Evolutionary conservation across 1,140 invertebrate species (phyloP), one percentile per base, ranked within the genome.

Genomic region (Calliphora vicina): DNA sequence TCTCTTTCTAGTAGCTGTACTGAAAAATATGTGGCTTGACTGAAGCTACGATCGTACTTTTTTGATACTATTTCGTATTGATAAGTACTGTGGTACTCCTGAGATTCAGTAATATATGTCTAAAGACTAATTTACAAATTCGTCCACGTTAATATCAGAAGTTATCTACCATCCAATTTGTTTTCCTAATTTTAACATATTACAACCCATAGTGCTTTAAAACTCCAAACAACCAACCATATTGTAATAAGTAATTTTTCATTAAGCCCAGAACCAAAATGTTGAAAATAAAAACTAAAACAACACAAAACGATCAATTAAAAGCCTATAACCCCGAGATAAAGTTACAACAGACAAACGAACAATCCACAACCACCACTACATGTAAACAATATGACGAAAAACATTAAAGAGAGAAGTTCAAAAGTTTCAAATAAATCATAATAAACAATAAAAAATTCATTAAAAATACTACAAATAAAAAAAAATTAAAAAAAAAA

Each of bases 391-490:
- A 9, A 50, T 12, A 50, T 13, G 3, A 50, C 45, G 45, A 67
- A 67, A 23, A 67, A 9, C 27, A 84, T 45, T 35, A 83, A 84
- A 84, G 8, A 23, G 74, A 45, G 35, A 78, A 78, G 74, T 78
- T 78, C 74, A 85, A 85, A 88, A 83, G 84, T 82, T 80, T 73
- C 82, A 84, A 82, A 80, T 84, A 85, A 80, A 85, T 84, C 82
- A 84, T 83, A 78, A 78, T 82, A 80, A 76, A 83, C 74, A 78
- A 57, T 72, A 23, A 25, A 72, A 72, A 12, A 35, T 35, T 35
- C 10, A 35, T 25, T 80, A 50, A 50, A 80, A 85, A 82, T 71
- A 83, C 35, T 9, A 83, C 84, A 80, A 76, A 26, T 67, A 61
- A 42, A 67, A 67, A 67, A 23, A 80, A 76, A 26, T 67, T 29